These are phyloP conservation scores for Pygocentrus nattereri DNA, from an alignment of 2,797 vertebrate species.

Conservation along the genomic window DNA sequence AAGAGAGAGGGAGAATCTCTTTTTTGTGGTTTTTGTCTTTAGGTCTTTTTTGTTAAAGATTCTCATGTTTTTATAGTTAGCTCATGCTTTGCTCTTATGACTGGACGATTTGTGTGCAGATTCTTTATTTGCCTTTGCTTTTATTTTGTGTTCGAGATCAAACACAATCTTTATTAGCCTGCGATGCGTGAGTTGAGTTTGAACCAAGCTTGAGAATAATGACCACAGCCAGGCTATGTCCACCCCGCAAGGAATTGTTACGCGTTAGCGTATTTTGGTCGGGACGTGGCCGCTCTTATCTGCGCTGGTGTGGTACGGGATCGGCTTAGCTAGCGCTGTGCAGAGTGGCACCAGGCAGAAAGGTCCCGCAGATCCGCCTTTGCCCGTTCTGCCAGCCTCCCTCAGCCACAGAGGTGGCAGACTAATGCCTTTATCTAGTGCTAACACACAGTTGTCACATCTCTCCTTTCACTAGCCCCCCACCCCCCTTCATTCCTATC, in stretches of 20 bases:
- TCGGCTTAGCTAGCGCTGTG: conserved; percentile 11
- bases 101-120: not conserved
- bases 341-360: conserved; percentile 3
- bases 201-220: not conserved
- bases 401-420: conserved; percentile 36
- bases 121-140: conserved; percentile 1
- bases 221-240: not conserved
- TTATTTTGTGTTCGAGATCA: not conserved
- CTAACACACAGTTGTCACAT: conserved; percentile 42
- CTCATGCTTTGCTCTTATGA: not conserved
- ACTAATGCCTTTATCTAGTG: conserved; percentile 54
- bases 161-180: not conserved
- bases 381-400: conserved; percentile 30
- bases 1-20: not conserved
- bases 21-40: not conserved
- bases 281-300: conserved; percentile 13
- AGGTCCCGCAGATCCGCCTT: not conserved
- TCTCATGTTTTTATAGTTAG: not conserved
- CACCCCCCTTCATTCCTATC: not conserved
- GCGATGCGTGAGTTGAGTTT: not conserved
- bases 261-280: not conserved
- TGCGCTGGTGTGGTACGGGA: not conserved
- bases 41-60: not conserved
- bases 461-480: conserved; percentile 10
- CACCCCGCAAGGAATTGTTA: not conserved